Evolutionary conservation across 2,797 vertebrate genomes (phyloP).

Genomic region (Bryconaethiops microstoma): DNA sequence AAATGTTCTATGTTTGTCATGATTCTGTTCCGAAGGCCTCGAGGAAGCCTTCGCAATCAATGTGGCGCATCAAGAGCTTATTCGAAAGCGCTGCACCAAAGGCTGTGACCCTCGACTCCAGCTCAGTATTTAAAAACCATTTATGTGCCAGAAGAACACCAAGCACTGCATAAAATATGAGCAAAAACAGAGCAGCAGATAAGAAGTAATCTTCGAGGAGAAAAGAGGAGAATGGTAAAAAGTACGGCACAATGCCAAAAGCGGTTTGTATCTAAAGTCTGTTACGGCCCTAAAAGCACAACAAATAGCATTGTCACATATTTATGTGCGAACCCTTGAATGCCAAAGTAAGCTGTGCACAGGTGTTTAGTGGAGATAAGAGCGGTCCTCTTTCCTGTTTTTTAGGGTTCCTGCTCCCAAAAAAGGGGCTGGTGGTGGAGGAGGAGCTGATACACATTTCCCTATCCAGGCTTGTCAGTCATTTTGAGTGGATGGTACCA

Average conservation of each 20-base stretch:
- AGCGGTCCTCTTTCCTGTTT: conserved; percentile 48
- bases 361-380: conserved; percentile 71
- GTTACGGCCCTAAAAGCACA: conserved; percentile 68
- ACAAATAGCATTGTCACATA: conserved; percentile 76
- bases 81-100: conserved; percentile 21
- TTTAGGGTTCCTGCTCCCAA: conserved; percentile 62
- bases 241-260: conserved; percentile 49
- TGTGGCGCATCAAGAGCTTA: neutral
- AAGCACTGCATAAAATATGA: conserved; percentile 48
- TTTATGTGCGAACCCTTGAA: conserved; percentile 72
- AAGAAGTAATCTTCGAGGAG: conserved; percentile 54
- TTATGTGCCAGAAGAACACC: conserved; percentile 33
- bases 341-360: conserved; percentile 64
- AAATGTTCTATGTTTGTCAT: neutral
- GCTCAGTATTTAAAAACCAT: conserved; percentile 35
- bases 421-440: conserved; percentile 45
- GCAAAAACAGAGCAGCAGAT: conserved; percentile 55
- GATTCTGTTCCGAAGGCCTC: neutral
- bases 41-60: conserved; percentile 11
- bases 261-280: conserved; percentile 60
- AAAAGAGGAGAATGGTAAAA: conserved; percentile 48
- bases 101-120: conserved; percentile 39
- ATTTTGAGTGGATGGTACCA: conserved; percentile 47
- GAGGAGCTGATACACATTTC: conserved; percentile 50
- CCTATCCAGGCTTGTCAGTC: conserved; percentile 63